These are phyloP conservation scores for Corvus moneduloides DNA, from an alignment of 2,113 vertebrate species.

Conservation along the genomic window DNA sequence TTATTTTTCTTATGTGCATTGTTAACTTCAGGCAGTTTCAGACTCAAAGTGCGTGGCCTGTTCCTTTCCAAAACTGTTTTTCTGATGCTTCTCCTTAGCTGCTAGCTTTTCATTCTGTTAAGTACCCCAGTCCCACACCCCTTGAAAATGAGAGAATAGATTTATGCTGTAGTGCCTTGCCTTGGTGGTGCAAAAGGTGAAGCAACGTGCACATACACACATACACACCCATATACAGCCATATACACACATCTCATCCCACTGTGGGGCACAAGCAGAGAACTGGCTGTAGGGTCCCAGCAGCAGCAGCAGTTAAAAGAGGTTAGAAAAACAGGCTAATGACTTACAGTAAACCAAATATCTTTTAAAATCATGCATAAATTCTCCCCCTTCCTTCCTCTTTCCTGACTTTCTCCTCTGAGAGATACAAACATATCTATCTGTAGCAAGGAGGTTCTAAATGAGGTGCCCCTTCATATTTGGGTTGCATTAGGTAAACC, in stretches of 20 bases:
- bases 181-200: background rate
- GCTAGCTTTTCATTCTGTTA: background rate
- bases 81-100: background rate
- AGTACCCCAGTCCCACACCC: background rate
- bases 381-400: background rate
- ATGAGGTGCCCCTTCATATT: background rate
- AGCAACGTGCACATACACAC: accelerated
- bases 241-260: no score
- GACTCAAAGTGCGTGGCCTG: background rate
- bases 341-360: background rate
- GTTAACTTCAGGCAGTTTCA: constrained; percentile 68
- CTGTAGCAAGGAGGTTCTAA: background rate
- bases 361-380: background rate
- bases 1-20: constrained; percentile 72
- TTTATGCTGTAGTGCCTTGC: background rate
- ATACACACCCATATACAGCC: accelerated
- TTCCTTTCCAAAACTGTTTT: background rate
- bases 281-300: background rate
- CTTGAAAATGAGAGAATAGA: background rate
- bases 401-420: background rate
- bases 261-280: no score
- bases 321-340: background rate
- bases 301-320: background rate
- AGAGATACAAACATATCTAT: background rate
- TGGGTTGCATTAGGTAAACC: background rate